A percentile compares a stretch with the other conserved stretches of the same genome.
Evolutionary conservation across 1,140 invertebrate species (phyloP).

Genomic region (Drosophila seguyi): DNA sequence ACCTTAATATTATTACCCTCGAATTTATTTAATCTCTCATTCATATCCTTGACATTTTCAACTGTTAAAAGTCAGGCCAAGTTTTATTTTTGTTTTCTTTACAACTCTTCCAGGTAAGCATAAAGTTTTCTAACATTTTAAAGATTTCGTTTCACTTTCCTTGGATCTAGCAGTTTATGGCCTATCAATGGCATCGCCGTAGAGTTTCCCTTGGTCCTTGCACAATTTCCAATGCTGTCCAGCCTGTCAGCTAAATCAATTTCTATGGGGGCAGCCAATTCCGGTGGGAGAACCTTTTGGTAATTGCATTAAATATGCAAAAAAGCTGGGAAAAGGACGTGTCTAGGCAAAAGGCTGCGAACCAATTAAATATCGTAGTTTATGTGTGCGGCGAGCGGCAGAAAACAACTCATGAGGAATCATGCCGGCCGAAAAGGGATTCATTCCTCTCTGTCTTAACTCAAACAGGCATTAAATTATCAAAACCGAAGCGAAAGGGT

Average conservation of each 20-base stretch:
- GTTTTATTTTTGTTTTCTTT: background rate
- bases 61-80: background rate
- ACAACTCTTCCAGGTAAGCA: background rate
- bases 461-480: slow-evolving; percentile 83
- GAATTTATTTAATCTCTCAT: background rate
- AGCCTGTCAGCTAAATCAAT: slow-evolving; percentile 72
- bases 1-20: too few relatives aligned
- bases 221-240: slow-evolving; percentile 27
- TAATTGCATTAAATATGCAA: slow-evolving; percentile 84
- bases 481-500: slow-evolving; percentile 63
- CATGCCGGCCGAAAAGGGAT: slow-evolving; percentile 62
- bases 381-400: slow-evolving; percentile 59
- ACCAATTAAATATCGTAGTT: slow-evolving; percentile 79
- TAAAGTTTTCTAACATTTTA: background rate
- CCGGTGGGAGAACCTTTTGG: slow-evolving; percentile 72
- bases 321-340: slow-evolving; percentile 64
- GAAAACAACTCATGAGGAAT: slow-evolving; percentile 60
- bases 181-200: slow-evolving; percentile 35
- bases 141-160: slow-evolving; percentile 2
- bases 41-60: background rate
- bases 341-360: slow-evolving; percentile 54
- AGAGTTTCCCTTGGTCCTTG: slow-evolving; percentile 18
- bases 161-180: slow-evolving; percentile 19
- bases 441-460: slow-evolving; percentile 49
- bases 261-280: slow-evolving; percentile 37